These are phyloP conservation scores for Drosophila virilis DNA, from an alignment of 1,140 invertebrate genomes.

Conservation along the genomic window DNA sequence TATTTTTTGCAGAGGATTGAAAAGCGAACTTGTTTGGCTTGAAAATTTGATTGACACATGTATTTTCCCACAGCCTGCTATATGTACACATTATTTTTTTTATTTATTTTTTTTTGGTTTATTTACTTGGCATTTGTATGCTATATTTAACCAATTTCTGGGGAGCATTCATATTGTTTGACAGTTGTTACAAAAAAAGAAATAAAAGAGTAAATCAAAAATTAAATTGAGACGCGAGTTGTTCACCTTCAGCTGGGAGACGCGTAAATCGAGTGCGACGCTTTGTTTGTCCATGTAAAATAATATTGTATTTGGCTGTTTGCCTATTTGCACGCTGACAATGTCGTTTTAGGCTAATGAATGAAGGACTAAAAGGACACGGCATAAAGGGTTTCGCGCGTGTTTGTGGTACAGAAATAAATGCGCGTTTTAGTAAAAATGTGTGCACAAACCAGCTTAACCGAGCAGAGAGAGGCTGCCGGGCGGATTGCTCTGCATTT, in stretches of 20 bases:
- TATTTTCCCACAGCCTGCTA: not conserved
- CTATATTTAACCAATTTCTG: slow-evolving; percentile 22
- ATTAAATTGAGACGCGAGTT: slow-evolving; percentile 48
- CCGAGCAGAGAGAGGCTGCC: no score
- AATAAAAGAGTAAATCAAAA: slow-evolving; percentile 7
- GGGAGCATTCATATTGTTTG: slow-evolving; percentile 17
- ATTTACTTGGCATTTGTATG: slow-evolving; percentile 17
- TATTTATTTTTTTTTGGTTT: not conserved
- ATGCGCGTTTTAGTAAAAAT: not conserved
- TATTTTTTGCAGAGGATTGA: not conserved
- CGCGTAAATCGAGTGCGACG: slow-evolving; percentile 38
- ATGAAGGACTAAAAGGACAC: slow-evolving; percentile 20
- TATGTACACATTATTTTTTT: not conserved
- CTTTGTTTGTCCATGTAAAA: slow-evolving; percentile 73
- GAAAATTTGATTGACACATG: not conserved
- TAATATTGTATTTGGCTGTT: slow-evolving; percentile 69
- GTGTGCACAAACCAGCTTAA: not conserved
- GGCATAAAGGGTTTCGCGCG: not conserved
- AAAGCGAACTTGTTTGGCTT: not conserved
- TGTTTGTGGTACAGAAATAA: not conserved
- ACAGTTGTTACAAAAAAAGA: slow-evolving; percentile 25
- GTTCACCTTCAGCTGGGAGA: slow-evolving; percentile 50
- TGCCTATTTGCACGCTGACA: slow-evolving; percentile 30
- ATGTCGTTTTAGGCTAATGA: slow-evolving; percentile 57
- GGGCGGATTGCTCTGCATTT: slow-evolving; percentile 1